Evolutionary conservation across 2,113 vertebrate genomes (phyloP).

Genomic region (Donacobius atricapilla): DNA sequence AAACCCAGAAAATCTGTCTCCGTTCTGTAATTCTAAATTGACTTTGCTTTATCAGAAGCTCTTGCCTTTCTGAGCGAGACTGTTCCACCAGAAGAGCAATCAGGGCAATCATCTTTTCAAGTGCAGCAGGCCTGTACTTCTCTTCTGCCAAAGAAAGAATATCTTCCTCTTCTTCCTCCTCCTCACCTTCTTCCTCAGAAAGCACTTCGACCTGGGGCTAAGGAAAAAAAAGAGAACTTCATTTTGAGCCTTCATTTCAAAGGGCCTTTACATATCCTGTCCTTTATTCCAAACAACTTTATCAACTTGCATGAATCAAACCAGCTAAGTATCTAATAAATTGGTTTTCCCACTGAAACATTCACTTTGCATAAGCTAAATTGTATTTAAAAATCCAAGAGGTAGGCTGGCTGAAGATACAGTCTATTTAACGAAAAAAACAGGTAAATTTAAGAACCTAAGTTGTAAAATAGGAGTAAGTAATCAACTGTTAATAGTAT

Average conservation of each 20-base stretch:
- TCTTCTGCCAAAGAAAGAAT: constrained; percentile 97
- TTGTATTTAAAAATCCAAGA: neutral
- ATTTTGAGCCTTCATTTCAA: neutral
- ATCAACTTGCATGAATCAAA: neutral
- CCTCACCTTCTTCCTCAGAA: constrained; percentile 98
- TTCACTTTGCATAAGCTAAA: neutral
- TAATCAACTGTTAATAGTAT: neutral
- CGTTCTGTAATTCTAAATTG: neutral
- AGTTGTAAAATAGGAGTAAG: neutral
- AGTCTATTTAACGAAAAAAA: neutral
- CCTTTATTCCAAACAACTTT: neutral
- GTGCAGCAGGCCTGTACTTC: constrained; percentile 97
- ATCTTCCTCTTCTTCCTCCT: constrained; percentile 98
- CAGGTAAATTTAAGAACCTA: neutral
- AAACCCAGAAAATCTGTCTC: neutral
- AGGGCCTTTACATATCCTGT: neutral
- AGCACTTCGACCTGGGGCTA: constrained; percentile 97
- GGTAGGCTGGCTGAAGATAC: neutral
- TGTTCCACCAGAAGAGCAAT: constrained; percentile 98
- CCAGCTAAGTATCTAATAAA: neutral
- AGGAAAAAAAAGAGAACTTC: neutral
- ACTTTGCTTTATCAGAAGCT: constrained; percentile 26
- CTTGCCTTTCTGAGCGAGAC: constrained; percentile 94
- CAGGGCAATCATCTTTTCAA: constrained; percentile 99
- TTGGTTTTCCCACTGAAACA: neutral